Base-by-base conservation (phyloP, 2,888 invertebrate species). In the Myopa testacea region DNA sequence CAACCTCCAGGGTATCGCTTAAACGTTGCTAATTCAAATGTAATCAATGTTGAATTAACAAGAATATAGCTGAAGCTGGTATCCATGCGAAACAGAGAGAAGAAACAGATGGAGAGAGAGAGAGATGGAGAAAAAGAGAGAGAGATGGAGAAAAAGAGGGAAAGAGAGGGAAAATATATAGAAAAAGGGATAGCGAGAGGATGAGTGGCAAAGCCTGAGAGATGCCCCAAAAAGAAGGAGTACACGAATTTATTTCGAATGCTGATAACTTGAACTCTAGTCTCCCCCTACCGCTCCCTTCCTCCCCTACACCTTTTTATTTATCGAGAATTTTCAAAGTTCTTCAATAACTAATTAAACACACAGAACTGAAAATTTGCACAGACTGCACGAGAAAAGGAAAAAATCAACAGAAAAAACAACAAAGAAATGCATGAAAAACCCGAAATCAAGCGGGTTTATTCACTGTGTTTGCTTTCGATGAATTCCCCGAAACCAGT, bases 21-120 rank as follows among this genome's bases (percentile, higher is more conserved):
- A 65, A 74, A 16, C 65, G 52, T 26, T 65, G 74, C 65, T 74
- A 74, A 74, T 74, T 74, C 50, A 16, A 63, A 65, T 74, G 65
- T 65, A 74, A 74, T 74, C 74, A 74, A 74, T 65, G 45, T 74
- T 38, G 65, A 63, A 74, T 74, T 65, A 65, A 65, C 65, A 65
- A 74, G 19, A 52, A 37, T 37, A n/a, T 37, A n/a, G 7, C 45
- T 38, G n/a, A 34, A 38, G 12, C 4, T 16, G 12, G 37, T 14
- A 16, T 7, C 63, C 7, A 12, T 14, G 26, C 69, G 19, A 16
- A 19, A 45, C 4, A 45, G 14, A 45, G 26, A 19, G 6, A 4
- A 69, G n/a, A 69, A 26, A 26, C 26, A 26, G 26, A 26, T 26
- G 26, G 26, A 26, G 1, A 26, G 26, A 26, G 7, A 45, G 38